A percentile compares a stretch with the other conserved stretches of the same genome.
Conservation (phyloP, 2,797 vertebrate species). For the Enoplosus armatus region DNA sequence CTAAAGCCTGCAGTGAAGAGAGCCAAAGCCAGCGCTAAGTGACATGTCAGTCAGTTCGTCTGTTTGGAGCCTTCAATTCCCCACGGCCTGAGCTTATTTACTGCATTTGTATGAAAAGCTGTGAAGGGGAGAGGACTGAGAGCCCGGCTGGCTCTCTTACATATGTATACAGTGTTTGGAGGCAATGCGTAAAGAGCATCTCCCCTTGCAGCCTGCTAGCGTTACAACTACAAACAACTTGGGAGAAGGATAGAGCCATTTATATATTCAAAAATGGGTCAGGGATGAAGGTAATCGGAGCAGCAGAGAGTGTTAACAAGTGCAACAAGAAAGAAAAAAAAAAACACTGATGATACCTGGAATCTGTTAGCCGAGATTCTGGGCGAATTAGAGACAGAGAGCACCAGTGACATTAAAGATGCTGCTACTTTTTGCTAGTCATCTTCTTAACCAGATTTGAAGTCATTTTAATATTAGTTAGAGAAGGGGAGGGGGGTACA, state of each 20-base stretch:
- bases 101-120: constrained; percentile 85
- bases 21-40: constrained; percentile 82
- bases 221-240: constrained; percentile 75
- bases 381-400: constrained; percentile 38
- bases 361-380: constrained; percentile 52
- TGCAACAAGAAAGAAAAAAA: constrained; percentile 10
- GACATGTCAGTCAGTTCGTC: constrained; percentile 81
- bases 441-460: constrained; percentile 83
- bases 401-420: constrained; percentile 66
- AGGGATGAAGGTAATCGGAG: constrained; percentile 79
- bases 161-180: constrained; percentile 84
- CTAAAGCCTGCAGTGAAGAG: constrained; percentile 72
- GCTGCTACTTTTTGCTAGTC: constrained; percentile 69
- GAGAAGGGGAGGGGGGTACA: constrained; percentile 45
- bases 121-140: constrained; percentile 75
- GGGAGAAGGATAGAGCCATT: constrained; percentile 66
- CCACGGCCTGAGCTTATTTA: constrained; percentile 83
- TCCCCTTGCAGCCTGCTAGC: constrained; percentile 46
- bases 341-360: constrained; percentile 63
- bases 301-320: constrained; percentile 70
- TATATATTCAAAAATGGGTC: constrained; percentile 79
- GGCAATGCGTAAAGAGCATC: constrained; percentile 67
- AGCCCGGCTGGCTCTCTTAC: constrained; percentile 78
- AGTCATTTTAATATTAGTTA: constrained; percentile 81
- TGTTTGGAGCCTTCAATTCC: constrained; percentile 79